These are phyloP conservation scores for Netelia melanura DNA, from an alignment of 2,888 invertebrate genomes.

Conservation along the genomic window DNA sequence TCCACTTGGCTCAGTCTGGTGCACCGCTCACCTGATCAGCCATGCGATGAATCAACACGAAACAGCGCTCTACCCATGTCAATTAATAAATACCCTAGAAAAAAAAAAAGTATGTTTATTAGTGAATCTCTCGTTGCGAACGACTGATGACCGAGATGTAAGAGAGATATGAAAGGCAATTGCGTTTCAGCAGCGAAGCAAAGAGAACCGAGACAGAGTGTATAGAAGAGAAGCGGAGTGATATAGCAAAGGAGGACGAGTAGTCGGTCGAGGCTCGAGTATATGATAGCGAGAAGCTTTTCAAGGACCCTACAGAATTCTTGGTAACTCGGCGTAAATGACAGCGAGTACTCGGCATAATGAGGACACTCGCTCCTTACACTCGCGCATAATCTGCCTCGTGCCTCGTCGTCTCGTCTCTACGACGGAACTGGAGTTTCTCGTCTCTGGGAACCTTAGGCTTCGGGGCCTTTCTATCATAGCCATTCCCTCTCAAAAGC, in stretches of 20 bases:
- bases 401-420: conserved; percentile 31
- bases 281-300: conserved; percentile 68
- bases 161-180: conserved; percentile 9
- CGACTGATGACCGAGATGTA: background rate
- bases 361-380: conserved; percentile 73
- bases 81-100: background rate
- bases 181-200: conserved; percentile 43
- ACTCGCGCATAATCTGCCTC: conserved; percentile 70
- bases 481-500: background rate
- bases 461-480: background rate
- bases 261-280: conserved; percentile 70
- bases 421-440: conserved; percentile 31
- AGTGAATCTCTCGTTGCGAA: background rate
- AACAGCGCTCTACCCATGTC: background rate
- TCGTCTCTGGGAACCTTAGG: conserved; percentile 19
- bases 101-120: background rate
- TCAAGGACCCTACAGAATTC: conserved; percentile 75
- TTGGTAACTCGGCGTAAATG: conserved; percentile 78
- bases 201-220: conserved; percentile 42
- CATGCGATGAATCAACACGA: background rate
- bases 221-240: conserved; percentile 33
- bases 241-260: conserved; percentile 36
- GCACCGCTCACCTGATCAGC: background rate
- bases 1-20: background rate
- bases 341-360: conserved; percentile 77